phyloP scores from a whole-genome alignment of 2,797 vertebrate genomes.

The Macropodus opercularis region DNA sequence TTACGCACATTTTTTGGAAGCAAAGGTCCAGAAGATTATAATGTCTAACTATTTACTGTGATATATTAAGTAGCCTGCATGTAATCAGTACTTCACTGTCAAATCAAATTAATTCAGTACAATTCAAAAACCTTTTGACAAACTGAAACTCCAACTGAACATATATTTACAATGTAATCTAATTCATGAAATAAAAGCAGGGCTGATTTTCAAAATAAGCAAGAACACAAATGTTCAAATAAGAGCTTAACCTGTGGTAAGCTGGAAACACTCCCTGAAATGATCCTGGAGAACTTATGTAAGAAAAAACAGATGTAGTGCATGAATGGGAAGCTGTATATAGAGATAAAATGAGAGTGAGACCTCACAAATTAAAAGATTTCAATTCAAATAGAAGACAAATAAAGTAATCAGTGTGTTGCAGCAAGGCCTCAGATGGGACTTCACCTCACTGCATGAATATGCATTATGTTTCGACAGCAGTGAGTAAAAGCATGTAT shows the following conservation, averaged over 20 bases:
- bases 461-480: conserved; percentile 5
- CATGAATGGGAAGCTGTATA: conserved; percentile 49
- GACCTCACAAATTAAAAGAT: conserved; percentile 34
- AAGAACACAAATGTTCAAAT: no score
- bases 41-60: no score
- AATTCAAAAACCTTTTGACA: no score
- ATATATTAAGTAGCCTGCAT: no score
- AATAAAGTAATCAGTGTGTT: conserved; percentile 34
- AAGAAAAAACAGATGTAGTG: conserved; percentile 41
- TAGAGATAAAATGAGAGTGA: conserved; percentile 11
- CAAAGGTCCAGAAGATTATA: no score
- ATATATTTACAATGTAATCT: no score
- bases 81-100: no score
- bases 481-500: conserved; percentile 5
- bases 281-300: conserved; percentile 34
- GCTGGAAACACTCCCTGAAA: conserved; percentile 42
- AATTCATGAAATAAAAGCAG: no score
- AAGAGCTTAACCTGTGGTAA: conserved; percentile 57
- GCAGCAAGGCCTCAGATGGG: conserved; percentile 23
- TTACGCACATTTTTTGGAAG: no score
- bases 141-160: no score
- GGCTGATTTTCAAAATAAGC: no score
- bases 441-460: conserved; percentile 18
- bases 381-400: conserved; percentile 45
- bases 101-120: no score